Evolutionary conservation across 2,888 invertebrate species (phyloP), one percentile per base, ranked within the genome.

Genomic region (Epicampocera succincta): DNA sequence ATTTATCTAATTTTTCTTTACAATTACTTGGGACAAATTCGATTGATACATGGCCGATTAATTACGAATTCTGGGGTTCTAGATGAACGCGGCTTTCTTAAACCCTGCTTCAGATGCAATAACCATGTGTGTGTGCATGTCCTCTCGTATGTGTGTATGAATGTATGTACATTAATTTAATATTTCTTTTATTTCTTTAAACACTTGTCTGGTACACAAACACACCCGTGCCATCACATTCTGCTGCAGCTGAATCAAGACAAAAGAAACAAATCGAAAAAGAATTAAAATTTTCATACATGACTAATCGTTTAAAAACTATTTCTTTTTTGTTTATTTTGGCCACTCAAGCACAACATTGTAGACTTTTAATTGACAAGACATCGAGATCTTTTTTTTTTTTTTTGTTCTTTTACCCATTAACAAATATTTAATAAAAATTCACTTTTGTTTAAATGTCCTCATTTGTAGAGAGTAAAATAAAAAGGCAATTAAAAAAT

Each of bases 391-490:
- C n/a, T n/a, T n/a, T n/a, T 52, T 50, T 63, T 29, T n/a, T 40
- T 21, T 11, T 21, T 29, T 44, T 54, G 11, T 44, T 65, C 19
- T 65, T 50, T 33, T 66, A 52, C 33, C 33, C 65, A 50, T 13
- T 38, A 50, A 8, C 19, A 33, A 17, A 12, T 19, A 33, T 52
- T 42, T n/a, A 52, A 5, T 25, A 61, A 72, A 72, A 72, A 72
- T 52, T 72, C 72, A 72, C 72, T 72, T 61, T 72, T 72, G 29
- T 52, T 61, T 29, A 61, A 52, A 72, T 72, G 44, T 33, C 61
- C 52, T 25, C 50, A 44, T 61, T 72, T 63, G 25, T 60, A 12
- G 38, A 29, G 19, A 44, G 40, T 44, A 42, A 54, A 72, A 52
- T 12, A 68, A 19, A 52, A 68, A 65, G 38, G 48, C 15, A 42